Evolutionary conservation across 2,888 invertebrate species (phyloP), one percentile per base, ranked within the genome.

Genomic region (Drosophila macrospina): DNA sequence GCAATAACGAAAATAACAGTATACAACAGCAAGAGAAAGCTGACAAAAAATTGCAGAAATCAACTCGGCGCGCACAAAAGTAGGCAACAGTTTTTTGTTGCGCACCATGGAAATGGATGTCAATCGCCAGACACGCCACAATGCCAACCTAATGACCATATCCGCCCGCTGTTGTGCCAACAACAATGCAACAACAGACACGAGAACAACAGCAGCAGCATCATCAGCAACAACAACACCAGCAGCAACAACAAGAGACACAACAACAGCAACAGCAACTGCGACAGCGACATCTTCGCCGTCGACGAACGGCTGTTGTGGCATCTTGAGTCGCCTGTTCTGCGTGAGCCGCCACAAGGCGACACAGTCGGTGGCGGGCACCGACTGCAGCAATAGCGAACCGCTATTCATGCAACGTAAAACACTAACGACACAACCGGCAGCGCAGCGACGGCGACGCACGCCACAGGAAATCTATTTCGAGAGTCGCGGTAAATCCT

Each of bases 401-500:
- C 56, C 76, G 36, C 15, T 79, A 26, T 70, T 67, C 55, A 54
- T 84, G 69, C 87, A 79, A 32, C 78, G 73, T 20, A 84, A 79
- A 15, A 65, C 67, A 71, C 55, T 71, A 20, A 63, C 62, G 47
- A 13, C 64, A 13, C 62, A 55, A 30, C 62, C 86, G 50, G 55
- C 70, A 60, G 51, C 81, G 45, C 84, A 87, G 55, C 84, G 90
- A 62, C 83, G 89, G 51, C 89, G 91, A 50, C 91, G 91, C 64
- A 91, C 91, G 47, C 92, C 92, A 32, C 95, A 95, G 91, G 93
- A 95, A 93, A 94, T 95, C 91, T 95, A 95, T 91, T 95, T 95
- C 86, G 96, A 96, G 92, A 96, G 95, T 86, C 94, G 96, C 73
- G 96, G 96, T 74, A 96, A 96, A 91, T 96, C 96, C 92, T 96